Conservation (phyloP, 2,888 invertebrate species). For the Spisula solida region DNA sequence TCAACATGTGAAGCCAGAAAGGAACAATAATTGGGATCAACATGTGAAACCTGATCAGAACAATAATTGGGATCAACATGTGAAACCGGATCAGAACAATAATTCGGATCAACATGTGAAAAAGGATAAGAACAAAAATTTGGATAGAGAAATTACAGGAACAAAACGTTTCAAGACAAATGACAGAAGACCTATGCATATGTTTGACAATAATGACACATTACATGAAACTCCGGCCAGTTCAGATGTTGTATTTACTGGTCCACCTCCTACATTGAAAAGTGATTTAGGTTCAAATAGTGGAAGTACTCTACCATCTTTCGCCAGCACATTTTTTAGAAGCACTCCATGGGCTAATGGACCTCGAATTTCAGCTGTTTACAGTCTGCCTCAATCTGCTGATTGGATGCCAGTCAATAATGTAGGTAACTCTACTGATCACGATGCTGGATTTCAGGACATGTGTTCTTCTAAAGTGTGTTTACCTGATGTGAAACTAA, state of each 20-base stretch:
- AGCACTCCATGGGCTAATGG: not conserved
- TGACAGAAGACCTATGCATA: not conserved
- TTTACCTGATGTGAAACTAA: not conserved
- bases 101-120: no score
- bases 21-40: no score
- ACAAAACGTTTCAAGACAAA: not conserved
- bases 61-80: no score
- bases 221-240: not conserved
- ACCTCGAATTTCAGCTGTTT: not conserved
- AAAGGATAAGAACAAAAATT: no score
- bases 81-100: no score
- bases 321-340: not conserved
- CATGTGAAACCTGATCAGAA: no score
- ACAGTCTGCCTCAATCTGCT: not conserved
- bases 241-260: not conserved
- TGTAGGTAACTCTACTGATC: not conserved
- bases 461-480: not conserved
- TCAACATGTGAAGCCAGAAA: no score
- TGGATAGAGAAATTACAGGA: not conserved
- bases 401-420: not conserved
- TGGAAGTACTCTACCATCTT: not conserved
- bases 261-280: not conserved
- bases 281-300: not conserved
- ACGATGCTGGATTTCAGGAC: not conserved
- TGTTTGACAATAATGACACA: not conserved